Evolutionary conservation across 2,113 vertebrate species (phyloP).

Genomic region (Peromyscus maniculatus): DNA sequence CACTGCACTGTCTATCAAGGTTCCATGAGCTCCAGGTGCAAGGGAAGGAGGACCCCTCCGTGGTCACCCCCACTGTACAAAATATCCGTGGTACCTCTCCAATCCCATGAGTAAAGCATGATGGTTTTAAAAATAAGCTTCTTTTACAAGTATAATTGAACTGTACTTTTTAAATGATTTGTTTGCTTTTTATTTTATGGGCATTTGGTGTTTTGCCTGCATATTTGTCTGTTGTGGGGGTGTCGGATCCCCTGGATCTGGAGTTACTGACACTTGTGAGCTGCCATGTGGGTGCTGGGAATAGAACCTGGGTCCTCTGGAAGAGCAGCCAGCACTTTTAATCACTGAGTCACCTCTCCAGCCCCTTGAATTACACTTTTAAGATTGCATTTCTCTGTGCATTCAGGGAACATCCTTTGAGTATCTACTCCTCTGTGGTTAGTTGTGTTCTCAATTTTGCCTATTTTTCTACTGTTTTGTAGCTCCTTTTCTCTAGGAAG

Average conservation of each 20-base stretch:
- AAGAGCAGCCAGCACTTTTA: not conserved
- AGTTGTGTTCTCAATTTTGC: not conserved
- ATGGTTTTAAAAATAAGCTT: not conserved
- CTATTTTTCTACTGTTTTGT: constrained; percentile 13
- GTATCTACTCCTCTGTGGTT: not conserved
- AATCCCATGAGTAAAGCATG: not conserved
- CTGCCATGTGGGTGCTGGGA: not conserved
- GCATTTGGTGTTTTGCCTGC: not conserved
- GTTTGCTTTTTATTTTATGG: not conserved
- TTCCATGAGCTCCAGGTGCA: not conserved
- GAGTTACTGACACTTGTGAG: not conserved
- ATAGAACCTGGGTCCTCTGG: not conserved
- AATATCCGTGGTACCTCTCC: not conserved
- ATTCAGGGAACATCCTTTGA: not conserved
- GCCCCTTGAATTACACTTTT: not conserved
- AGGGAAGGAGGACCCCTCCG: too few species aligned
- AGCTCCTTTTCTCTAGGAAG: not conserved
- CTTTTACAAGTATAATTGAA: constrained; percentile 9
- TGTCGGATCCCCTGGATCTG: not conserved
- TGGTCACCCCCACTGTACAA: not conserved
- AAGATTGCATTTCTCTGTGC: not conserved
- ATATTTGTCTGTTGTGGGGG: not conserved
- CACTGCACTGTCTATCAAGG: accelerated
- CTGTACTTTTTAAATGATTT: not conserved
- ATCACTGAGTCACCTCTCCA: not conserved